Evolutionary conservation across 2,888 invertebrate genomes (phyloP).

Genomic region (Hyppa rectilinea): DNA sequence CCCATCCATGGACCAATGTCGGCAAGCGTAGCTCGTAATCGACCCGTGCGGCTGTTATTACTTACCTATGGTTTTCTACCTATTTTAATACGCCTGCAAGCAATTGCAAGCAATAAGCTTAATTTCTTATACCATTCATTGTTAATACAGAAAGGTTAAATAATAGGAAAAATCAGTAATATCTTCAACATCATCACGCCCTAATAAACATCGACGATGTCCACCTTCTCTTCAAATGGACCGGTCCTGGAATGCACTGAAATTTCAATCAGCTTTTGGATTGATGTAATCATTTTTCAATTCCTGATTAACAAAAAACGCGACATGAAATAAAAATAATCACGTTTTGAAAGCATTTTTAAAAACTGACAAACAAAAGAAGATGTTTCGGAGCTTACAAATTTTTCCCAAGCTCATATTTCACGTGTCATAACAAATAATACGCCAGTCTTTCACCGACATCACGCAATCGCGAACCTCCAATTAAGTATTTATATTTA

Average conservation of each 20-base stretch:
- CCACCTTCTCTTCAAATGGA: neutral
- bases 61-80: too few species aligned
- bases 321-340: too few species aligned
- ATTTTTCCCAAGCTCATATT: constrained; percentile 10
- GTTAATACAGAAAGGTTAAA: neutral
- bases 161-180: neutral
- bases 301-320: too few species aligned
- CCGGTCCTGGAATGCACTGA: neutral
- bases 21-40: too few species aligned
- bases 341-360: too few species aligned
- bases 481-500: constrained; percentile 40
- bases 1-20: too few species aligned
- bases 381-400: neutral
- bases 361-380: neutral
- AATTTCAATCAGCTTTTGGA: neutral
- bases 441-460: constrained; percentile 21
- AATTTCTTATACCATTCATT: neutral
- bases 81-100: too few species aligned
- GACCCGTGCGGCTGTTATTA: too few species aligned
- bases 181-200: neutral
- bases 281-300: neutral
- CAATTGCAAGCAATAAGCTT: neutral
- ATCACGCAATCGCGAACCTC: constrained; percentile 24
- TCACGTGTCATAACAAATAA: constrained; percentile 12
- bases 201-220: neutral